Percentiles rank a stretch among this genome's conserved stretches.
Conservation (phyloP, 2,113 vertebrate species). For the Lophochroa leadbeateri region DNA sequence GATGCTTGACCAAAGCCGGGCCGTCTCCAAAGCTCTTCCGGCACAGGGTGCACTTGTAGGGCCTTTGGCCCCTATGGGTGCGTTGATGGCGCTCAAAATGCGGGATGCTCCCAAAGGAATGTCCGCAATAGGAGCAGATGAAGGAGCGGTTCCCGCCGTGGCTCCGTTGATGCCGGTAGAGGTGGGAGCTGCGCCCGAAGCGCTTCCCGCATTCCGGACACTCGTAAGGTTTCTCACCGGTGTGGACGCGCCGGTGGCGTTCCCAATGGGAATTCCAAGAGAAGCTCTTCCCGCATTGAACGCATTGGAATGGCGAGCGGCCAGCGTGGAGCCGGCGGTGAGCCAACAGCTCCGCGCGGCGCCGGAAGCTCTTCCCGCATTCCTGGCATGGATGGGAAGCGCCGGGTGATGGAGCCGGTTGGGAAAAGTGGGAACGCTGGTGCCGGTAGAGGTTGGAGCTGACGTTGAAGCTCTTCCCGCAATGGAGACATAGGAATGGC, state of each 20-base stretch:
- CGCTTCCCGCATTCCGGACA: constrained; percentile 44
- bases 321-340: constrained; percentile 31
- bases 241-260: constrained; percentile 35
- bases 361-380: constrained; percentile 2
- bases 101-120: constrained; percentile 8
- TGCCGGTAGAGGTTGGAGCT: constrained; percentile 88
- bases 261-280: constrained; percentile 27
- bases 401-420: rapidly evolving
- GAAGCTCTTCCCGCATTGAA: constrained; percentile 33
- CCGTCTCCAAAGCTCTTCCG: constrained; percentile 8
- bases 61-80: constrained; percentile 30
- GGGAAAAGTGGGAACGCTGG: constrained; percentile 75
- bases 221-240: constrained; percentile 32
- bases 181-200: constrained; percentile 48
- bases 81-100: constrained; percentile 60
- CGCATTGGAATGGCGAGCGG: constrained; percentile 26
- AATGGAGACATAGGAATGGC: constrained; percentile 82
- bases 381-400: not conserved
- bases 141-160: constrained; percentile 68
- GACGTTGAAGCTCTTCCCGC: constrained; percentile 78
- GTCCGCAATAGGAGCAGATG: constrained; percentile 62
- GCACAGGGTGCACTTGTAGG: constrained; percentile 37
- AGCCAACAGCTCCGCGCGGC: not conserved
- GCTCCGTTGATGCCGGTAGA: constrained; percentile 54
- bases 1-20: not conserved